A percentile compares a stretch with the other conserved stretches of the same genome.
phyloP scores from a whole-genome alignment of 2,113 vertebrate genomes.

The Varanus salvator region DNA sequence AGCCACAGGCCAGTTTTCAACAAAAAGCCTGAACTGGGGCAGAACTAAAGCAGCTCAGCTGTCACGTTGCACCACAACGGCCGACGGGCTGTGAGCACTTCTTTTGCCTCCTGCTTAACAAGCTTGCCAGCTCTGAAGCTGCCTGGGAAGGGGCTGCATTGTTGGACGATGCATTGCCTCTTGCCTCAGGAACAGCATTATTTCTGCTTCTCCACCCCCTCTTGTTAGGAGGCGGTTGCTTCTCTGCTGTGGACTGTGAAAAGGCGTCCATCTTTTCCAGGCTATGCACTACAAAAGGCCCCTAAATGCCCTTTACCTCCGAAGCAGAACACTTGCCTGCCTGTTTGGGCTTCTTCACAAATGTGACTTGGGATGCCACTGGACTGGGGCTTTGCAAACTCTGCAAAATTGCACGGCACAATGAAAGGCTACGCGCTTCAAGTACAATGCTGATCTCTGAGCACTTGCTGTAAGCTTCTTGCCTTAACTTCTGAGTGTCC shows the following conservation, averaged over 20 bases:
- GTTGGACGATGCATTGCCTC: slow-evolving; percentile 62
- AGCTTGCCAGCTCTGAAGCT: slow-evolving; percentile 57
- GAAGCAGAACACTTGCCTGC: neutral
- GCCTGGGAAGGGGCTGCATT: slow-evolving; percentile 59
- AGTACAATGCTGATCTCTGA: neutral
- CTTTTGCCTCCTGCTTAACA: slow-evolving; percentile 58
- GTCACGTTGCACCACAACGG: slow-evolving; percentile 49
- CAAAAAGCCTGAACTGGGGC: slow-evolving; percentile 65
- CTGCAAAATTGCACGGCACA: slow-evolving; percentile 21
- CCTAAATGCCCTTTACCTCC: slow-evolving; percentile 22
- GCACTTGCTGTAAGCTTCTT: neutral
- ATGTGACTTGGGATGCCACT: slow-evolving; percentile 40
- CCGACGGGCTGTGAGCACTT: slow-evolving; percentile 53
- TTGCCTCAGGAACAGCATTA: slow-evolving; percentile 57
- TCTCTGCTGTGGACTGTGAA: slow-evolving; percentile 22
- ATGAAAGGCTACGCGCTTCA: neutral
- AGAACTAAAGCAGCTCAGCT: slow-evolving; percentile 74
- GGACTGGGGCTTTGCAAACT: slow-evolving; percentile 33
- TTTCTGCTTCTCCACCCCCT: slow-evolving; percentile 56
- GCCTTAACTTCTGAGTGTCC: neutral
- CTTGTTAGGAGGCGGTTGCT: slow-evolving; percentile 49
- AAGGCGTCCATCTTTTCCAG: neutral
- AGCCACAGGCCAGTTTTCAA: slow-evolving; percentile 59
- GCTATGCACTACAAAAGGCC: slow-evolving; percentile 21
- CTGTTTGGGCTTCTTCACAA: slow-evolving; percentile 11